Evolutionary conservation across 2,888 invertebrate species (phyloP), one percentile per base, ranked within the genome.

Genomic region (Fragum sueziense): DNA sequence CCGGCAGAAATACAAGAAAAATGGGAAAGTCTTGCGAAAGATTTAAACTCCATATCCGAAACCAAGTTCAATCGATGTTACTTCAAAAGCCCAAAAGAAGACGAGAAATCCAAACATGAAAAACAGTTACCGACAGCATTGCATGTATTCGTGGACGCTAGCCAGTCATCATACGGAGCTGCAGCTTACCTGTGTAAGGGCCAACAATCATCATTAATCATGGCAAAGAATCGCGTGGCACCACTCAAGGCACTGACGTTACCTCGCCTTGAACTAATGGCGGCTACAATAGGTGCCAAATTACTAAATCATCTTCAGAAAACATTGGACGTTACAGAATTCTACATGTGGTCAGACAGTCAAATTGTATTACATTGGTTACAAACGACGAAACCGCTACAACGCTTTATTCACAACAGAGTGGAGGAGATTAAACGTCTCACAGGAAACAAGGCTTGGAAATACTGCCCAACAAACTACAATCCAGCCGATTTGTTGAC

Each of bases 251-350:
- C 47, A 47, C 34, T 74, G 11, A 80, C 69, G 17, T 52, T 74
- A 34, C 77, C 82, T n/a, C 76, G 75, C 57, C 41, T 82, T 17
- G 79, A 82, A 47, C 37, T 82, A 17, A 82, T 82, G 79, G 76
- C 73, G 33, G 76, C 82, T 14, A 61, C 70, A 17, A 59, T 79
- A 33, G 82, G 76, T 69, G 75, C 70, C n/a, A 61, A 76, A n/a
- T 65, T 79, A 7, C 68, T 61, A 17, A 34, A 52, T n/a, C 76
- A 78, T 67, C 14, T 78, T 31, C 68, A 52, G 54, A 7, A 37
- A 25, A 17, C 59, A 17, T 25, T 75, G n/a, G 37, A 67, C 7
- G 22, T 69, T 6, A 22, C 34, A 33, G 22, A 47, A 1, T 31
- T 75, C 11, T 47, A 25, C 34, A 54, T 77, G 7, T 79, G 73